Conservation (phyloP, 2,113 vertebrate genomes). For the Eclectus roratus region DNA sequence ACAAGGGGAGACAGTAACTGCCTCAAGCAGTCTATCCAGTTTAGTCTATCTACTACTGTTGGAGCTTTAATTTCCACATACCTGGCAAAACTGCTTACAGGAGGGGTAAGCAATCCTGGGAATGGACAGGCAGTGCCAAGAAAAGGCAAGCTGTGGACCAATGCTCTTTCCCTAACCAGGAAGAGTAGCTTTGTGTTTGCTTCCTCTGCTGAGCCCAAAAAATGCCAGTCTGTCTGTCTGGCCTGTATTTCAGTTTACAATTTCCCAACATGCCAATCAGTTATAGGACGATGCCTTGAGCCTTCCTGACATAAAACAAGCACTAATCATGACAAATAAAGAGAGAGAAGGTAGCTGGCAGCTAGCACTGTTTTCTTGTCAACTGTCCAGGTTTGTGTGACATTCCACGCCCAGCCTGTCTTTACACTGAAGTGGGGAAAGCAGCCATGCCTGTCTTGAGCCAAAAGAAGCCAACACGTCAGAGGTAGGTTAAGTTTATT, state of each 20-base stretch:
- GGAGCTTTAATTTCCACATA: background rate
- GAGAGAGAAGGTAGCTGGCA: background rate
- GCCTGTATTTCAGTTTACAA: background rate
- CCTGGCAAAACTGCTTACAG: background rate
- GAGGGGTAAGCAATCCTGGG: background rate
- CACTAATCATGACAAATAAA: background rate
- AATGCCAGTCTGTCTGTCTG: background rate
- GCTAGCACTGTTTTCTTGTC: background rate
- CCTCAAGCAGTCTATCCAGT: background rate
- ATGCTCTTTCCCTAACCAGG: background rate
- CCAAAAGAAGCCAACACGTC: background rate
- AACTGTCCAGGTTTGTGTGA: background rate
- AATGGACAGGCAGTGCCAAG: background rate
- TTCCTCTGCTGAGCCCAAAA: background rate
- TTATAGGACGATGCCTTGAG: background rate
- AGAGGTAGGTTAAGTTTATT: background rate
- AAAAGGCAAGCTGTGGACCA: background rate
- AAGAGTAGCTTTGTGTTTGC: background rate
- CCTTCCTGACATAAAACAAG: background rate
- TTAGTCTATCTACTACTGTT: background rate
- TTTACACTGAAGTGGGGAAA: background rate
- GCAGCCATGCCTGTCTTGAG: background rate
- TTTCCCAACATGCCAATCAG: background rate
- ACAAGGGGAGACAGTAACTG: background rate
- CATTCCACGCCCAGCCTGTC: background rate